A percentile compares a stretch with the other conserved stretches of the same genome.
These are phyloP conservation scores for Drosophila diplacantha DNA, from an alignment of 2,888 invertebrate genomes.

Conservation along the genomic window DNA sequence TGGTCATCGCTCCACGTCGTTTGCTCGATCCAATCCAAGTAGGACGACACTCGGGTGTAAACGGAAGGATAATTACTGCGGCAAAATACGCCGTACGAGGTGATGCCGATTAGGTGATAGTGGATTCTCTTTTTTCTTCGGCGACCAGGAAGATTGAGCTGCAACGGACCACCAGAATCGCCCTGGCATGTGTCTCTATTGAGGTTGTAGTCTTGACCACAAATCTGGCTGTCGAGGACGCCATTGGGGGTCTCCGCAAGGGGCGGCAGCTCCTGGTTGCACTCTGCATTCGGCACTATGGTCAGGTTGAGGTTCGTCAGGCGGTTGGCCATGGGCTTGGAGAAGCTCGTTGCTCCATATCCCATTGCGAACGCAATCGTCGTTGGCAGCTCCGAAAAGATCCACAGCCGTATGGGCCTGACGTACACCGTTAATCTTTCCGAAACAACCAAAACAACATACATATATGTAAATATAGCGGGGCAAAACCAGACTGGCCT, in stretches of 20 bases:
- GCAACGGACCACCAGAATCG: slow-evolving; percentile 76
- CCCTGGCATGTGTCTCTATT: slow-evolving; percentile 76
- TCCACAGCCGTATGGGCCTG: slow-evolving; percentile 81
- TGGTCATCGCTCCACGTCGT: slow-evolving; percentile 59
- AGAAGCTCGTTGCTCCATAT: slow-evolving; percentile 80
- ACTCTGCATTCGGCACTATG: slow-evolving; percentile 71
- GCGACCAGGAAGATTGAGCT: slow-evolving; percentile 68
- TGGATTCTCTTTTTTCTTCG: slow-evolving; percentile 56
- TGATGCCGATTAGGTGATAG: slow-evolving; percentile 75
- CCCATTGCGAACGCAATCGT: slow-evolving; percentile 81
- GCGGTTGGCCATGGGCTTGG: slow-evolving; percentile 70
- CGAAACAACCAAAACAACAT: slow-evolving; percentile 2
- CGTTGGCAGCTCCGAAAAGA: slow-evolving; percentile 72
- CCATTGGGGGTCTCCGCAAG: slow-evolving; percentile 64
- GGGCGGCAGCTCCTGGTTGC: slow-evolving; percentile 62
- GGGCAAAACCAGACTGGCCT: neutral
- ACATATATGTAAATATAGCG: neutral
- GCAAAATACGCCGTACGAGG: slow-evolving; percentile 75
- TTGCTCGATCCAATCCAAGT: slow-evolving; percentile 75
- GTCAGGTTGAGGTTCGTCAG: slow-evolving; percentile 73
- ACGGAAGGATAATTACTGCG: slow-evolving; percentile 74
- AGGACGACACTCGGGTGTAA: slow-evolving; percentile 72
- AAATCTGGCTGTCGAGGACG: slow-evolving; percentile 73
- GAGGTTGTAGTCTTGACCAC: slow-evolving; percentile 71
- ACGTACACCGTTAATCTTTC: slow-evolving; percentile 72